phyloP scores from a whole-genome alignment of 1,140 invertebrate genomes.

The Holcopasites calliopsidis region DNA sequence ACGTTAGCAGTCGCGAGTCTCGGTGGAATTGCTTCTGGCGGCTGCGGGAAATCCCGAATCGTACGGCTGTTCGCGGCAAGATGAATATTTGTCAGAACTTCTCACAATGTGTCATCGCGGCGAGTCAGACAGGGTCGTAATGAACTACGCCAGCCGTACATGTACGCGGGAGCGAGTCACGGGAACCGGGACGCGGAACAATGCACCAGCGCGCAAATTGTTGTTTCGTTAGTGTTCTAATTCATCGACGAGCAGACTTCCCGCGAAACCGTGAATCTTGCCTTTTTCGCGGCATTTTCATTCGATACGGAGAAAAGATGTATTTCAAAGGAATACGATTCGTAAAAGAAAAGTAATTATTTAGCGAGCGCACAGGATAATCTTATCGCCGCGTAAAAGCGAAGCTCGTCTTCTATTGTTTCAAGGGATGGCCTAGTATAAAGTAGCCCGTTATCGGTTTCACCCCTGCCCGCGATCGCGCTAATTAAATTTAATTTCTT shows the following conservation, averaged over 20 bases:
- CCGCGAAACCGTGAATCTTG: not conserved
- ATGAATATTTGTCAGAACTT: conserved; percentile 65
- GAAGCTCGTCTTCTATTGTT: not conserved
- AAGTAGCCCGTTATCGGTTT: not conserved
- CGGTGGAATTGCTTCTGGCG: conserved; percentile 23
- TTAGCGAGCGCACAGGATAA: not conserved
- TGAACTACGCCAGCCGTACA: conserved; percentile 40
- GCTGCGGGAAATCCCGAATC: conserved; percentile 42
- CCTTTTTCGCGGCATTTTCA: no score
- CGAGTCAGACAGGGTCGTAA: conserved; percentile 52
- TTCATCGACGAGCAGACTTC: conserved; percentile 4
- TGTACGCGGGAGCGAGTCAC: conserved; percentile 29
- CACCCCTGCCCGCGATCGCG: not conserved
- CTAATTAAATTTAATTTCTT: not conserved
- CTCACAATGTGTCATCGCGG: conserved; percentile 63
- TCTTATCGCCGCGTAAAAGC: not conserved
- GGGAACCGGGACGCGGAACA: conserved; percentile 29
- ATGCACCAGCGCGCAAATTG: conserved; percentile 19
- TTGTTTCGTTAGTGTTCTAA: not conserved
- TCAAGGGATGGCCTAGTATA: not conserved
- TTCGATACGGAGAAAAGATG: no score
- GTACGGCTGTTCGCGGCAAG: conserved; percentile 22
- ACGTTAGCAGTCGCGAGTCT: conserved; percentile 1
- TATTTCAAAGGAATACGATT: no score
- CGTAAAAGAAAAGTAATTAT: not conserved